Base-by-base conservation (phyloP, 92 coral and sea anemone species). In the Heliopora coerulea region DNA sequence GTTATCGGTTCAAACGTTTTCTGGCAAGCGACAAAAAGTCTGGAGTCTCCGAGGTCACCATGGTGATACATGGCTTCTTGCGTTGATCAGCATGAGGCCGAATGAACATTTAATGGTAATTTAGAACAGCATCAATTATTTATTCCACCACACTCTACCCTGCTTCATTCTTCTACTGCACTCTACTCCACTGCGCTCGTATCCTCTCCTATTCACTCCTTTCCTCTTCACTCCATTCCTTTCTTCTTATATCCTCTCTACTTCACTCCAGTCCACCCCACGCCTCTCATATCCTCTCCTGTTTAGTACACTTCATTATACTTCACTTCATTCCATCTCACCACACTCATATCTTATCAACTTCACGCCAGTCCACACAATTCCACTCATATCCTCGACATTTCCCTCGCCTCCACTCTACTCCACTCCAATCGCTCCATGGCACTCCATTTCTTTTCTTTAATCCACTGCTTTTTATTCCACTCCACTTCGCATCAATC, bases 31-130 rank as follows among this genome's bases (percentile, higher is more conserved):
- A 8, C 17, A 39, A 34, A 19, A 31, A 11, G 2, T 61, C 21
- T 61, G 67, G 67, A 14, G 44, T 13, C 23, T 61, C 20, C 67
- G 24, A 31, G 67, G 67, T 31, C 0, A 61, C 67, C 67, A 61
- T 61, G 67, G 67, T 10, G 48, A 61, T 25, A 10, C 19, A 21
- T 61, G 67, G 67, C 34, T 8, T 31, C 10, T 13, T 31, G 67
- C 40, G n/a, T 3, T 8, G 0, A 31, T 61, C 1, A 13, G 24
- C 7, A 27, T 31, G 27, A 1, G 25, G 42, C 42, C 67, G 3
- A 31, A 61, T 17, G 67, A 61, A 34, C 10, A 6, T 3, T 61
- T 61, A 1, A 42, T 24, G 67, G 67, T 61, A 18, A 14, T 18
- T 34, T 23, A 31, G 39, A 31, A 3, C 39, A 14, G 9, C 5